A percentile compares a stretch with the other conserved stretches of the same genome.
These are phyloP conservation scores for Nomia melanderi DNA, from an alignment of 1,140 invertebrate genomes.

Conservation along the genomic window DNA sequence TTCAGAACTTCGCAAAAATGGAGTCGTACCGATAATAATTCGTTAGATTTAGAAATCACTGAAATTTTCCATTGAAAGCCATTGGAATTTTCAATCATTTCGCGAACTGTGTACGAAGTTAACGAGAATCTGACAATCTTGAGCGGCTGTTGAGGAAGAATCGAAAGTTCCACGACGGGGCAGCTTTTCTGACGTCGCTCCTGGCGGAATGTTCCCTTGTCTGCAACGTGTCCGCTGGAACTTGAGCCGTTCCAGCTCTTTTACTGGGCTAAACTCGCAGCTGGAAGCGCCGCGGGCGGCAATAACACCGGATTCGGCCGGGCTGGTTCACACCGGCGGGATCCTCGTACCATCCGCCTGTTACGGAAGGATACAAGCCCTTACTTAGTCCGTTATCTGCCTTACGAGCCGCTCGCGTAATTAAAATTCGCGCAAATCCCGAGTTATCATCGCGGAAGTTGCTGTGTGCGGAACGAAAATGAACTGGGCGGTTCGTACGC, in stretches of 20 bases:
- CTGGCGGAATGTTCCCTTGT: not conserved
- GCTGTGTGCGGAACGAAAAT: not conserved
- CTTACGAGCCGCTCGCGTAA: not conserved
- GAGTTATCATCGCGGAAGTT: slow-evolving; percentile 6
- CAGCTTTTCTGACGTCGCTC: not conserved
- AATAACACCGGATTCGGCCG: not conserved
- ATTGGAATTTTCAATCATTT: not conserved
- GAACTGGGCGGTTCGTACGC: no score
- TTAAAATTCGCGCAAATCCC: slow-evolving; percentile 24
- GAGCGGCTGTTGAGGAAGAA: not conserved
- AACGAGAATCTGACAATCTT: not conserved
- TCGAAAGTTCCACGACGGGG: not conserved
- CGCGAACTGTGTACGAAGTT: not conserved
- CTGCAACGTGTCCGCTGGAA: not conserved
- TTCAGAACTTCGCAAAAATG: no score
- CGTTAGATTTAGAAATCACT: no score
- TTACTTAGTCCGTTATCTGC: slow-evolving; percentile 1
- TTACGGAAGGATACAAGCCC: not conserved
- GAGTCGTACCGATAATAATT: no score
- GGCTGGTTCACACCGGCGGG: not conserved
- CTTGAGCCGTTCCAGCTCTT: slow-evolving; percentile 20
- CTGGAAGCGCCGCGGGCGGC: not conserved
- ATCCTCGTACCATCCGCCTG: not conserved
- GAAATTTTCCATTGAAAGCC: no score
- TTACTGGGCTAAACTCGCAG: slow-evolving; percentile 10